A percentile compares a stretch with the other conserved stretches of the same genome.
These are phyloP conservation scores for Cosmorhoe ocellata DNA, from an alignment of 2,888 invertebrate genomes.

Conservation along the genomic window DNA sequence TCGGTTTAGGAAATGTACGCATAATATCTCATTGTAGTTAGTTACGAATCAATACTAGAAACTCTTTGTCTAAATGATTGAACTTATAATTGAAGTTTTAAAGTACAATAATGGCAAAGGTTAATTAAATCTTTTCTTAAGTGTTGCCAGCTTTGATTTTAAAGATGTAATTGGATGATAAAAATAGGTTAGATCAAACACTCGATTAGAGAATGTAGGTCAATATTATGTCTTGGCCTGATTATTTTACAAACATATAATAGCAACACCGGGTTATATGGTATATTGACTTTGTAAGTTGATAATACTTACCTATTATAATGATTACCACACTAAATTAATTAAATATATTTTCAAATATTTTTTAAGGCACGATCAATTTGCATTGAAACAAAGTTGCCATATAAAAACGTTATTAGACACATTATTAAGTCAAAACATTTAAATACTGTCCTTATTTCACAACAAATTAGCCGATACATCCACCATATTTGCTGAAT, in stretches of 20 bases:
- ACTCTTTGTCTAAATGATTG: slow-evolving; percentile 33
- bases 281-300: too few relatives aligned
- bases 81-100: slow-evolving; percentile 29
- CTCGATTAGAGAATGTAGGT: too few relatives aligned
- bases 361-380: too few relatives aligned
- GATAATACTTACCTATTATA: too few relatives aligned
- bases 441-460: slow-evolving; percentile 32
- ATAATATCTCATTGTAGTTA: slow-evolving; percentile 17
- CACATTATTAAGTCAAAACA: slow-evolving; percentile 17
- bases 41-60: slow-evolving; percentile 18
- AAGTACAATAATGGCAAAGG: slow-evolving; percentile 20
- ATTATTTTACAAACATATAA: too few relatives aligned
- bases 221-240: too few relatives aligned
- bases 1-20: slow-evolving; percentile 8
- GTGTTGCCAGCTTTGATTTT: slow-evolving; percentile 6
- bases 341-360: too few relatives aligned
- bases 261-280: too few relatives aligned
- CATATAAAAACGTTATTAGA: not conserved
- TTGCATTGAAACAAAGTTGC: too few relatives aligned
- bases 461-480: slow-evolving; percentile 42
- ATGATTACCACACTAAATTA: too few relatives aligned
- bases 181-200: not conserved
- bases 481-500: slow-evolving; percentile 43
- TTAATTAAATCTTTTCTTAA: slow-evolving; percentile 7
- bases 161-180: slow-evolving; percentile 11